Base-by-base conservation (phyloP, 2,888 invertebrate genomes). In the Epirrhoe tristata region DNA sequence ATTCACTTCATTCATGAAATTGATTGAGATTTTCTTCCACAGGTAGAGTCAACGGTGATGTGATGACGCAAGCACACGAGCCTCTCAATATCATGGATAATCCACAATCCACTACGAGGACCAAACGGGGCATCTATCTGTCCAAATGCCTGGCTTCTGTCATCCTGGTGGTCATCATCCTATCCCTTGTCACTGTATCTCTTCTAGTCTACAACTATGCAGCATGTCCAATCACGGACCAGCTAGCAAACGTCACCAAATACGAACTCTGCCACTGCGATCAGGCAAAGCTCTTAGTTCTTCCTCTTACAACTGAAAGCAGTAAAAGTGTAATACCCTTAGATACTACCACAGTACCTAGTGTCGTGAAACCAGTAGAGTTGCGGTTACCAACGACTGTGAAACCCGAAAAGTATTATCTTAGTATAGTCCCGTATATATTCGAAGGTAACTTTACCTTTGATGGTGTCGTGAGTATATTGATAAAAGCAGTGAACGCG, bases 391-490 rank as follows among this genome's bases (percentile, higher is more conserved):
- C 97, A 0, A 94, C 87, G 62, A 93, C 95, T 51, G 89, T 97
- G 0, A 87, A 94, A 58, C 97, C 97, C 0, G 91, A 96, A 52
- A 94, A 94, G 34, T 97, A 97, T 80, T 94, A 95, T 69, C 86
- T 97, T 4, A 94, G 95, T 72, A 88, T 97, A 66, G 94, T 96
- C 50, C 97, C 97, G 0, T 96, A 96, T 76, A 94, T 97, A 66
- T 93, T 91, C 78, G 95, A 95, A 80, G 95, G 95, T 0, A 97
- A 97, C 81, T 97, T 97, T 75, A 97, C 96, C 12, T 97, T 97
- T 81, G 92, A 95, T 70, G 97, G 97, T 50, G 95, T 95, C 85
- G 94, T 96, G 0, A 94, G 94, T 76, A 95, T 96, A 70, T 78
- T 94, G 16, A 81, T 97, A 57, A 93, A 94, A 66, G 95, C 96